Evolutionary conservation across 2,888 invertebrate genomes (phyloP).

Genomic region (Choreutis nemorana): DNA sequence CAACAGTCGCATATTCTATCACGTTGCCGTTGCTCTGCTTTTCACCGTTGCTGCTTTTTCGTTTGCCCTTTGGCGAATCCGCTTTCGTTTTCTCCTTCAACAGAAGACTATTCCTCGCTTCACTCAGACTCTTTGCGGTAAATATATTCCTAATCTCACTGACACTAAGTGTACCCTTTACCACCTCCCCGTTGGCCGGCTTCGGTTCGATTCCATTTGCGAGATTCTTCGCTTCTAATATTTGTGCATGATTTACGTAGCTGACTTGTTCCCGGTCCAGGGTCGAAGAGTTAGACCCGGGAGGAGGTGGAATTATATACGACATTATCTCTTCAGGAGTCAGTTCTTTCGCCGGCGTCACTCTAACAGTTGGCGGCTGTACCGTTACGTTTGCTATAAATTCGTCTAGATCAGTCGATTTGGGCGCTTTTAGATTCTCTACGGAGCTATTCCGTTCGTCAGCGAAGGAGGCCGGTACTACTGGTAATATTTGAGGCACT

Average conservation of each 20-base stretch:
- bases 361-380: slow-evolving; percentile 79
- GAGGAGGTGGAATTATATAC: slow-evolving; percentile 81
- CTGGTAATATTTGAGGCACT: slow-evolving; percentile 73
- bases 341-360: slow-evolving; percentile 78
- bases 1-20: slow-evolving; percentile 77
- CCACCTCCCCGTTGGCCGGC: slow-evolving; percentile 47
- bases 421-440: slow-evolving; percentile 35
- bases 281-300: slow-evolving; percentile 62
- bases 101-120: slow-evolving; percentile 58
- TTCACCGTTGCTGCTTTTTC: slow-evolving; percentile 43
- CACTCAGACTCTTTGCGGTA: slow-evolving; percentile 53
- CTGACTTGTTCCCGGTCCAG: slow-evolving; percentile 48
- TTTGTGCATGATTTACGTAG: slow-evolving; percentile 46
- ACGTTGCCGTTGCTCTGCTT: slow-evolving; percentile 56
- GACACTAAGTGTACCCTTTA: slow-evolving; percentile 66
- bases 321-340: slow-evolving; percentile 87
- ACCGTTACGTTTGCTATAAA: slow-evolving; percentile 85
- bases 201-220: slow-evolving; percentile 27
- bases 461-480: slow-evolving; percentile 80
- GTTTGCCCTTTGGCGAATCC: slow-evolving; percentile 53
- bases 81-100: slow-evolving; percentile 54
- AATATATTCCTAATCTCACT: slow-evolving; percentile 64
- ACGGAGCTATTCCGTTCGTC: slow-evolving; percentile 60
- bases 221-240: slow-evolving; percentile 30
- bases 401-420: slow-evolving; percentile 75